Base-by-base conservation (phyloP, 2,797 vertebrate species). In the Fistularia tabacaria region DNA sequence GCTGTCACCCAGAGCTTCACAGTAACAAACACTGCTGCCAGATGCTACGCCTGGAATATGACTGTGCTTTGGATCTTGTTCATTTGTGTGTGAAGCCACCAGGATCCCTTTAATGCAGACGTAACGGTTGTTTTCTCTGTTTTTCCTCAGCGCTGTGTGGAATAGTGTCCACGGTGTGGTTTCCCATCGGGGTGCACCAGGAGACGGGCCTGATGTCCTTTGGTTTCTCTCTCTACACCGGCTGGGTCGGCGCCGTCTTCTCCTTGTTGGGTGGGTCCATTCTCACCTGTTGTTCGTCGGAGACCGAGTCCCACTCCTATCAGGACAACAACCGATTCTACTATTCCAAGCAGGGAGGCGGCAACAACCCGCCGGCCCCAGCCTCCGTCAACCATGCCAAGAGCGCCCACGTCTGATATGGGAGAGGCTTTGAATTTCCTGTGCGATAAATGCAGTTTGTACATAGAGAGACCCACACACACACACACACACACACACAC, bases 241-340 rank as follows among this genome's bases (percentile, higher is more conserved):
- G 97, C 74, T 99, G 96, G 97, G 90, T 96, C 1, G 96, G 96
- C 11, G 90, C 92, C 0, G 85, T 93, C 60, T 88, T 96, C 73
- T 93, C 87, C 83, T 89, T 98, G 43, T 88, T 98, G 36, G 94
- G 95, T 0, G 96, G 94, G 14, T 90, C 80, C 6, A 85, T 97
- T 51, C 91, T 96, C 38, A 79, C 90, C 71, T 99, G 94, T 88
- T 97, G 95, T 77, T 85, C 94, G 0, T 89, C 90, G 0, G 92
- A 95, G 0, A 90, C 92, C 39, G 86, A 67, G 1, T 37, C 94
- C 7, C 89, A 85, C 73, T 64, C 92, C 0, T 94, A 93, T 41
- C 92, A 92, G 8, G 94, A 98, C 66, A 94, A 93, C 84, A 94
- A 94, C 66, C 93, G 91, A 15, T 96, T 95, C 90, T 98, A 98